Conservation (phyloP, 2,888 invertebrate species). For the Tenthredo scrophulariae region DNA sequence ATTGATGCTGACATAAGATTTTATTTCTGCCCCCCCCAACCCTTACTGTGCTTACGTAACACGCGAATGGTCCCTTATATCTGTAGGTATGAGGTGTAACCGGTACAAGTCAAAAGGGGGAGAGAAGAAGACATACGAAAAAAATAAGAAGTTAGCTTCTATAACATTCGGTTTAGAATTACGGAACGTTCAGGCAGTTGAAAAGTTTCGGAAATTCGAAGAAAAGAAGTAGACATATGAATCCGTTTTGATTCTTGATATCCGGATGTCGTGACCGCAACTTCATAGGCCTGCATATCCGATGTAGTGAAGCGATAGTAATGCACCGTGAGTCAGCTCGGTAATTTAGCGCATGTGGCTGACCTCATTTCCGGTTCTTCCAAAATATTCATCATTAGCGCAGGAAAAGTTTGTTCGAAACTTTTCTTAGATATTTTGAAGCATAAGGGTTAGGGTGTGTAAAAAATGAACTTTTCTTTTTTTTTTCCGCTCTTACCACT, state of each 20-base stretch:
- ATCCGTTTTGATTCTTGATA: slow-evolving; percentile 7
- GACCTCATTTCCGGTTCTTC: slow-evolving; percentile 52
- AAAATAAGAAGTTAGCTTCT: not conserved
- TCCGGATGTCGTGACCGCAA: slow-evolving; percentile 48
- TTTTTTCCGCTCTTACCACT: no score
- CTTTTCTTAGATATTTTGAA: not conserved
- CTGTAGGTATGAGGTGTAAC: not conserved
- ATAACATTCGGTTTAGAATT: not conserved
- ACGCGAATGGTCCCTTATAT: no score
- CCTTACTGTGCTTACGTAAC: no score
- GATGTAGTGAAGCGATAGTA: slow-evolving; percentile 51
- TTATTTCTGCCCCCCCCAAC: no score
- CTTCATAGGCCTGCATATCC: slow-evolving; percentile 39
- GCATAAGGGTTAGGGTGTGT: no score
- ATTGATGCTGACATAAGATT: no score
- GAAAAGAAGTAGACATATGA: not conserved
- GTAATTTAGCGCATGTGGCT: slow-evolving; percentile 50
- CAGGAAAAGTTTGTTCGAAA: not conserved
- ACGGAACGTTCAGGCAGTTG: not conserved
- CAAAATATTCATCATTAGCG: slow-evolving; percentile 5
- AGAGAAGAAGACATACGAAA: not conserved
- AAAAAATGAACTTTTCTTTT: no score
- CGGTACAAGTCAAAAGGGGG: not conserved
- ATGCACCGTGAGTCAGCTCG: slow-evolving; percentile 47
- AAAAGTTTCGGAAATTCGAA: slow-evolving; percentile 30